A percentile compares a stretch with the other conserved stretches of the same genome.
Conservation (phyloP, 2,113 vertebrate genomes). For the crab-eating macaque (Macaca fascicularis) region T2T-MFA8v1.1 NC_088386.1:19966501-19967000, state of each 20-base stretch:
- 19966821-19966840: background rate
- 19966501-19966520: slow-evolving; percentile 34
- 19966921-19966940: background rate
- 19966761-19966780: background rate
- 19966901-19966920: background rate
- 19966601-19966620: background rate
- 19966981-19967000: slow-evolving; percentile 18
- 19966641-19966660: background rate
- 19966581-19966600: background rate
- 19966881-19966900: background rate
- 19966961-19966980: background rate
- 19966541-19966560: background rate
- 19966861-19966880: slow-evolving; percentile 14
- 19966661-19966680: background rate
- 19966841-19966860: background rate
- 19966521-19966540: background rate
- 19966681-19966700: background rate
- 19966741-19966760: background rate
- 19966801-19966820: background rate
- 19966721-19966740: background rate
- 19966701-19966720: background rate
- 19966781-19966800: background rate
- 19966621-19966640: background rate
- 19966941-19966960: background rate
- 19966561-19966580: background rate